Evolutionary conservation across 2,888 invertebrate genomes (phyloP).

Genomic region (Heterodera filipjevi): DNA sequence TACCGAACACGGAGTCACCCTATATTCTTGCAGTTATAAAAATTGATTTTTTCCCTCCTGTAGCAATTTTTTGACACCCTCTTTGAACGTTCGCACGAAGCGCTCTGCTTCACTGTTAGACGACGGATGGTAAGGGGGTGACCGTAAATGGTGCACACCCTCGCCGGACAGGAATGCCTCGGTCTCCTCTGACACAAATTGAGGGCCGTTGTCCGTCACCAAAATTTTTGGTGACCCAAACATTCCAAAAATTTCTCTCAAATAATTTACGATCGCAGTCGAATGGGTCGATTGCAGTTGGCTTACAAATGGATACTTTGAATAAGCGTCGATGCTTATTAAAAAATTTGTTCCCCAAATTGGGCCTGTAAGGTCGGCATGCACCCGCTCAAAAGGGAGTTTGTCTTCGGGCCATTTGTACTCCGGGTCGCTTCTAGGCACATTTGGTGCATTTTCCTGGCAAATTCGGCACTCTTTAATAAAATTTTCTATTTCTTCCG

Average conservation of each 20-base stretch:
- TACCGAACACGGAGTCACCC: background rate
- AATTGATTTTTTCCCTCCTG: background rate
- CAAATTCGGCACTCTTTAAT: background rate
- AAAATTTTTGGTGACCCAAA: too few species aligned
- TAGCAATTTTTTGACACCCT: background rate
- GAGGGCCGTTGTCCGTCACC: too few species aligned
- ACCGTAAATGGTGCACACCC: too few species aligned
- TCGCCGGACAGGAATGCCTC: too few species aligned
- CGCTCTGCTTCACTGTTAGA: background rate
- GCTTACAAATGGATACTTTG: too few species aligned
- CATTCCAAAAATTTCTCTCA: too few species aligned
- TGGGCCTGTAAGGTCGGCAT: background rate
- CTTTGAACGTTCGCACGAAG: background rate
- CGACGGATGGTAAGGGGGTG: too few species aligned
- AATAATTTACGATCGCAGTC: too few species aligned
- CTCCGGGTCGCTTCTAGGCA: background rate
- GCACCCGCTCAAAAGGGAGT: background rate
- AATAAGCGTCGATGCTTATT: too few species aligned
- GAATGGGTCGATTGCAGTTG: too few species aligned
- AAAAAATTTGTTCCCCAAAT: slow-evolving; percentile 6
- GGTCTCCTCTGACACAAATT: too few species aligned
- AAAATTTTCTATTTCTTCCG: background rate
- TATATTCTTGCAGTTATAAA: background rate
- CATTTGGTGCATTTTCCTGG: background rate
- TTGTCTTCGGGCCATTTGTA: slow-evolving; percentile 1